phyloP scores from a whole-genome alignment of 2,888 invertebrate species.

The Pantelozetes paolii region DNA sequence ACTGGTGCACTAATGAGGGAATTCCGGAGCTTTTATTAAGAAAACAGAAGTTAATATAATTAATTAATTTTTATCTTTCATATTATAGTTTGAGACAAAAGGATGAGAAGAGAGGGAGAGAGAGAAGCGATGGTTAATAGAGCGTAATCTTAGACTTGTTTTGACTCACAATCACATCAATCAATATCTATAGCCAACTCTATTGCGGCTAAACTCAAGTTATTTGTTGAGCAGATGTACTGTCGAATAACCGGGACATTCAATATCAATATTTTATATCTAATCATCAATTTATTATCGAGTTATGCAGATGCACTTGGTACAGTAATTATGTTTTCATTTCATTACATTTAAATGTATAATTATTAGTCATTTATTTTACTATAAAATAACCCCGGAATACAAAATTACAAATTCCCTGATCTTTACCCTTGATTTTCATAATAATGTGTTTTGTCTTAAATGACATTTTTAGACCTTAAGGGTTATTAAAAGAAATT shows the following conservation, averaged over 20 bases:
- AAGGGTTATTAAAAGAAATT: too few relatives aligned
- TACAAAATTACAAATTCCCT: too few relatives aligned
- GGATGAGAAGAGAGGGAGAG: neutral
- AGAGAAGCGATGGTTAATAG: slow-evolving; percentile 24
- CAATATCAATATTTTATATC: slow-evolving; percentile 14
- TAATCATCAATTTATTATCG: slow-evolving; percentile 12
- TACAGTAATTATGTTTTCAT: neutral
- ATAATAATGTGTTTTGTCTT: too few relatives aligned
- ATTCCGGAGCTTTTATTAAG: slow-evolving; percentile 23
- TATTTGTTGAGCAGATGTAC: slow-evolving; percentile 16
- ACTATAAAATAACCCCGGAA: neutral
- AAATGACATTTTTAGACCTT: too few relatives aligned
- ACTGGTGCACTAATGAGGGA: neutral
- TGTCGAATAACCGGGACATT: neutral
- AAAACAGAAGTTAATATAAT: slow-evolving; percentile 28
- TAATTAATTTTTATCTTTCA: slow-evolving; percentile 29
- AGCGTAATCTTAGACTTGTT: slow-evolving; percentile 13
- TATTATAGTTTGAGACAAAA: neutral
- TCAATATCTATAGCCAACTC: slow-evolving; percentile 12
- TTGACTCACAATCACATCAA: slow-evolving; percentile 17
- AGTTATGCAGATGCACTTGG: too few relatives aligned
- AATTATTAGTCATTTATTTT: too few relatives aligned
- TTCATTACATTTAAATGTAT: too few relatives aligned
- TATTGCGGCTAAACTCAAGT: slow-evolving; percentile 17
- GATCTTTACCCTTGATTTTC: too few relatives aligned